These are phyloP conservation scores for Apamea epomidion DNA, from an alignment of 2,888 invertebrate genomes.

Conservation along the genomic window DNA sequence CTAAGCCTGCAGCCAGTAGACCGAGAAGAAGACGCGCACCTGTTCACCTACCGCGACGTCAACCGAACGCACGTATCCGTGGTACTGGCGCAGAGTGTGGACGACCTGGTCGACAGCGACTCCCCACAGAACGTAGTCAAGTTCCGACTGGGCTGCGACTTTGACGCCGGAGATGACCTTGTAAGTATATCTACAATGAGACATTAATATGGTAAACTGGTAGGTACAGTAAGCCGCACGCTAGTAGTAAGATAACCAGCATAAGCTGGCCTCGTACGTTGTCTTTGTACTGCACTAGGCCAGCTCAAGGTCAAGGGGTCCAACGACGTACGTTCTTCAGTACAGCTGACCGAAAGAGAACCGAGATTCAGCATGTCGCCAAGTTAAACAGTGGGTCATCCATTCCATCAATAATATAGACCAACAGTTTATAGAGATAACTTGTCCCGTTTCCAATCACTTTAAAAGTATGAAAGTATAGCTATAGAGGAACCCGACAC, in stretches of 20 bases:
- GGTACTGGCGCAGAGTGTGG: conserved; percentile 94
- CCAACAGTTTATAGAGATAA: too few relatives aligned
- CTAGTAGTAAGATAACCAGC: neutral
- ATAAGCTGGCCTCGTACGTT: neutral
- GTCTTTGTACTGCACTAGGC: neutral
- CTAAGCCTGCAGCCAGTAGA: conserved; percentile 93
- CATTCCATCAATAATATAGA: neutral
- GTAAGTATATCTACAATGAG: conserved; percentile 77
- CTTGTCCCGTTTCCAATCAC: neutral
- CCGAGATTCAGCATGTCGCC: neutral
- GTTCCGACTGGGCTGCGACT: conserved; percentile 94
- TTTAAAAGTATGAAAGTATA: neutral
- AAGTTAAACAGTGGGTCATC: neutral
- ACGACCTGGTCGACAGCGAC: conserved; percentile 95
- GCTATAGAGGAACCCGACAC: neutral
- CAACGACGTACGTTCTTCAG: neutral
- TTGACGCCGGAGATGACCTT: conserved; percentile 92
- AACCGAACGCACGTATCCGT: conserved; percentile 95
- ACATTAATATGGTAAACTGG: neutral
- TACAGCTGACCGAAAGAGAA: neutral
- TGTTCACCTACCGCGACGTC: conserved; percentile 93
- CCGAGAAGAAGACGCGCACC: conserved; percentile 92
- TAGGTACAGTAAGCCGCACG: neutral
- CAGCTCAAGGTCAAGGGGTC: neutral
- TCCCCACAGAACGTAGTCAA: conserved; percentile 95